Percentiles rank a stretch among this genome's conserved stretches.
phyloP scores from a whole-genome alignment of 2,797 vertebrate genomes.

The Gephyroberyx darwinii region DNA sequence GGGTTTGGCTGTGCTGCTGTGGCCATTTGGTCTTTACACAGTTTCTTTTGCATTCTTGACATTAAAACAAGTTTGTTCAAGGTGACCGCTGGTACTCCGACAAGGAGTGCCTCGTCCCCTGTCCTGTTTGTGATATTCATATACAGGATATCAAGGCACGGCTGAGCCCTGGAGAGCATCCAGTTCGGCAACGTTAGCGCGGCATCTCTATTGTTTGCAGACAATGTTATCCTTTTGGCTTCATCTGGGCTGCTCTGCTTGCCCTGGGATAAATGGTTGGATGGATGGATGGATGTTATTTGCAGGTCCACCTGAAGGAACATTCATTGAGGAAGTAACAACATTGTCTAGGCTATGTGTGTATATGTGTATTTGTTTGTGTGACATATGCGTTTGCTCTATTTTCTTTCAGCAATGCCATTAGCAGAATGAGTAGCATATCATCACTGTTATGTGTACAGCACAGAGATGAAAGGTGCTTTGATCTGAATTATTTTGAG shows the following conservation, averaged over 20 bases:
- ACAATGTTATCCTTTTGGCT: no score
- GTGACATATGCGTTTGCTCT: slow-evolving; percentile 23
- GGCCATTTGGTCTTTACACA: no score
- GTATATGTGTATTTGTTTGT: neutral
- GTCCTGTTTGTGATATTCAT: slow-evolving; percentile 33
- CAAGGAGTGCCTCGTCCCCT: neutral
- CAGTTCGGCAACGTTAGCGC: no score
- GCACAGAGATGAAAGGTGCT: slow-evolving; percentile 65
- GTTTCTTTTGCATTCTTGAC: no score
- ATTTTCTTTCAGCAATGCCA: slow-evolving; percentile 42
- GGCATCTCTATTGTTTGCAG: no score
- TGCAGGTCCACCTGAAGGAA: slow-evolving; percentile 1
- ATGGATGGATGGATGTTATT: slow-evolving; percentile 25
- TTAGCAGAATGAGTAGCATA: slow-evolving; percentile 48
- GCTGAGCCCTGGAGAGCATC: no score
- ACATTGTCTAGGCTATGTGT: slow-evolving; percentile 3
- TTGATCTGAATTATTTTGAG: slow-evolving; percentile 74
- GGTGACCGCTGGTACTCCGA: no score
- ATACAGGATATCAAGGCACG: neutral
- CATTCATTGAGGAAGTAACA: slow-evolving; percentile 3
- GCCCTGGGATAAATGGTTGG: neutral
- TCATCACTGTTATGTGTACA: slow-evolving; percentile 26
- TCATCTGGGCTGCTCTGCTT: neutral
- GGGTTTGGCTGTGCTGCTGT: no score
- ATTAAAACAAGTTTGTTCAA: no score